Conservation (phyloP, 2,888 invertebrate species). For the Noctua janthe region DNA sequence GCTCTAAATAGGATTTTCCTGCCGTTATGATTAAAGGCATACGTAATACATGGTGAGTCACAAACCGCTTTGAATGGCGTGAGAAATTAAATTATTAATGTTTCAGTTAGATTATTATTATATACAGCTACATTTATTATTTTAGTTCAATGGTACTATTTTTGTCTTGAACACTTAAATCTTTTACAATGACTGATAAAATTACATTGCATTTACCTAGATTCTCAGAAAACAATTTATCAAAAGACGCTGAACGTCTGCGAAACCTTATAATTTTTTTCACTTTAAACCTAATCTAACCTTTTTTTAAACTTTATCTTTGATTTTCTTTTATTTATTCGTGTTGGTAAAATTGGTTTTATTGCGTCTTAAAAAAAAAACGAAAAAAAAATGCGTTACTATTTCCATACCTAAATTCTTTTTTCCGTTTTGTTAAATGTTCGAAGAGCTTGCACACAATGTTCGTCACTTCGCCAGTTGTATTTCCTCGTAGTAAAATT, state of each 20-base stretch:
- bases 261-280: background rate
- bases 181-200: conserved; percentile 11
- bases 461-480: background rate
- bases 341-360: background rate
- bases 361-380: background rate
- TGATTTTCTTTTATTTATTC: background rate
- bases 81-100: conserved; percentile 17
- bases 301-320: background rate
- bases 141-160: conserved; percentile 13
- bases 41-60: conserved; percentile 30
- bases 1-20: conserved; percentile 10
- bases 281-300: too few species aligned
- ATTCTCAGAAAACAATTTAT: background rate
- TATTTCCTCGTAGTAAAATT: conserved; percentile 37
- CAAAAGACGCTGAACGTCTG: background rate
- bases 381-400: too few species aligned
- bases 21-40: background rate
- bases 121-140: conserved; percentile 6
- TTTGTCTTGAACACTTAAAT: background rate
- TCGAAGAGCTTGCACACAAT: background rate
- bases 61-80: background rate
- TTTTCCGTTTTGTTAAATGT: conserved; percentile 15
- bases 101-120: background rate
- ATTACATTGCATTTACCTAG: background rate
- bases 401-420: background rate